Conservation (phyloP, 2,797 vertebrate species). For the Pelochelys cantorii region DNA sequence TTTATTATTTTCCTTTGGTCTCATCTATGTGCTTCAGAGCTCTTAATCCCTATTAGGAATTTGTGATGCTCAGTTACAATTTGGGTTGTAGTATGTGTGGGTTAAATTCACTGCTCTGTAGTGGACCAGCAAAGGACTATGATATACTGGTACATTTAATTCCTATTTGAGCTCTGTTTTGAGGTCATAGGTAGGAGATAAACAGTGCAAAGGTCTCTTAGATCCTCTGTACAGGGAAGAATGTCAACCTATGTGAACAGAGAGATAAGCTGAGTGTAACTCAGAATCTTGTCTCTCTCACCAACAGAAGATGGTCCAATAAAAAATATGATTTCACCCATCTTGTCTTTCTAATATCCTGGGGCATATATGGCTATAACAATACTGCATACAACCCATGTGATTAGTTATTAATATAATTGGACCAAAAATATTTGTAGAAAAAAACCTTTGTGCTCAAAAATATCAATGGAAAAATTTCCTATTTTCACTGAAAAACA, state of each 20-base stretch:
- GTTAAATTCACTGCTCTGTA: not conserved
- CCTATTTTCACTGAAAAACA: not conserved
- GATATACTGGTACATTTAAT: not conserved
- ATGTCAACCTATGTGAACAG: not conserved
- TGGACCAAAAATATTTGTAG: not conserved
- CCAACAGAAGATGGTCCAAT: not conserved
- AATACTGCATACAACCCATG: not conserved
- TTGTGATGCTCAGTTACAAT: not conserved
- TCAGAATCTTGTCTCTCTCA: no score
- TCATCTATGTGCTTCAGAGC: not conserved
- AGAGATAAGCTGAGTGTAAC: not conserved
- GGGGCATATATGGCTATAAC: not conserved
- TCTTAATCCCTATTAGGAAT: not conserved
- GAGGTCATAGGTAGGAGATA: not conserved
- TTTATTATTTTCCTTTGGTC: not conserved
- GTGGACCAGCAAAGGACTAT: not conserved
- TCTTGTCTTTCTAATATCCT: not conserved
- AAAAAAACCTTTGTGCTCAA: not conserved
- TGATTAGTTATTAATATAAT: not conserved
- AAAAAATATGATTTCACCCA: not conserved
- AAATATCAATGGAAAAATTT: not conserved
- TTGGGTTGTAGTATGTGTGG: not conserved
- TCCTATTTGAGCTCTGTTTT: not conserved
- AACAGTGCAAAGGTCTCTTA: not conserved
- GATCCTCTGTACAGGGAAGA: not conserved